Evolutionary conservation across 2,113 vertebrate species (phyloP).

Genomic region (cattle (Bos taurus)): ARS-UCD2.0 NC_037332.1:55689001-55689500

Average conservation of each 20-base stretch:
- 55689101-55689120: not conserved
- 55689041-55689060: not conserved
- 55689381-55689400: not conserved
- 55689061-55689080: not conserved
- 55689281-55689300: not conserved
- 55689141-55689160: not conserved
- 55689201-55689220: not conserved
- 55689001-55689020: not conserved
- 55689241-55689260: not conserved
- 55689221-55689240: not conserved
- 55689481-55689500: not conserved
- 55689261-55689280: not conserved
- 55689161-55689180: not conserved
- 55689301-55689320: not conserved
- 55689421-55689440: not conserved
- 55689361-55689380: not conserved
- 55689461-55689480: not conserved
- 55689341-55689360: not conserved
- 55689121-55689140: not conserved
- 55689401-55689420: not conserved
- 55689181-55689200: not conserved
- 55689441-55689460: not conserved
- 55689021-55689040: not conserved
- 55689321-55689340: not conserved
- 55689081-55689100: not conserved